These are phyloP conservation scores for Papilio helenus DNA, from an alignment of 1,140 invertebrate species.

Conservation along the genomic window DNA sequence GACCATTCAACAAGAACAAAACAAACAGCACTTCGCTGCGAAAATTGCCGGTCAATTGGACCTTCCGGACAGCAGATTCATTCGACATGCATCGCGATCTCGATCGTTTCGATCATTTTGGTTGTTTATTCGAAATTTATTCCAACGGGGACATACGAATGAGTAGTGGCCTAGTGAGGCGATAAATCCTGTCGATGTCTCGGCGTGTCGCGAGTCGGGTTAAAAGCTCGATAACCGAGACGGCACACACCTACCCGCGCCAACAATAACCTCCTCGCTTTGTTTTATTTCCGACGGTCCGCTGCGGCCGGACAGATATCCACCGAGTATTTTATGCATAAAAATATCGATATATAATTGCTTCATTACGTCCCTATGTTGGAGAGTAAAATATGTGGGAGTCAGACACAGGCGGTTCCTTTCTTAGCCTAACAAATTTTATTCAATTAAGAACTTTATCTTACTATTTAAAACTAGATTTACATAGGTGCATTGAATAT, in stretches of 20 bases:
- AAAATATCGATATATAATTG: constrained; percentile 84
- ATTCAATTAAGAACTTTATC: constrained; percentile 42
- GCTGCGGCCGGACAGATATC: constrained; percentile 71
- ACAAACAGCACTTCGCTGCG: constrained; percentile 26
- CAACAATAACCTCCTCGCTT: constrained; percentile 78
- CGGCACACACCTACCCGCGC: constrained; percentile 75
- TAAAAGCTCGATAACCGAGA: constrained; percentile 82
- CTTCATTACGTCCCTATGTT: constrained; percentile 83
- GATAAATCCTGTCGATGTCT: constrained; percentile 81
- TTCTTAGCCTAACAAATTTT: constrained; percentile 37
- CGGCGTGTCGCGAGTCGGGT: constrained; percentile 78
- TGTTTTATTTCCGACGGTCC: constrained; percentile 77
- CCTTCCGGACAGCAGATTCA: constrained; percentile 32
- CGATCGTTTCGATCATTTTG: constrained; percentile 66
- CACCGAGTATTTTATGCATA: constrained; percentile 82
- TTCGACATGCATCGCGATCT: constrained; percentile 50
- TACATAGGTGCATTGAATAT: neutral
- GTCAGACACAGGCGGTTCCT: constrained; percentile 71
- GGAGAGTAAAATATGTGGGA: constrained; percentile 82
- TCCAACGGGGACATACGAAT: constrained; percentile 75
- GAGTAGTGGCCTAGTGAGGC: constrained; percentile 78
- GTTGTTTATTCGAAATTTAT: constrained; percentile 72
- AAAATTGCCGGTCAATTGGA: constrained; percentile 37
- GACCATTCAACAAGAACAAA: constrained; percentile 23
- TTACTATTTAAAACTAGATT: constrained; percentile 39